Evolutionary conservation across 2,888 invertebrate genomes (phyloP).

Genomic region (Andrena haemorrhoa): DNA sequence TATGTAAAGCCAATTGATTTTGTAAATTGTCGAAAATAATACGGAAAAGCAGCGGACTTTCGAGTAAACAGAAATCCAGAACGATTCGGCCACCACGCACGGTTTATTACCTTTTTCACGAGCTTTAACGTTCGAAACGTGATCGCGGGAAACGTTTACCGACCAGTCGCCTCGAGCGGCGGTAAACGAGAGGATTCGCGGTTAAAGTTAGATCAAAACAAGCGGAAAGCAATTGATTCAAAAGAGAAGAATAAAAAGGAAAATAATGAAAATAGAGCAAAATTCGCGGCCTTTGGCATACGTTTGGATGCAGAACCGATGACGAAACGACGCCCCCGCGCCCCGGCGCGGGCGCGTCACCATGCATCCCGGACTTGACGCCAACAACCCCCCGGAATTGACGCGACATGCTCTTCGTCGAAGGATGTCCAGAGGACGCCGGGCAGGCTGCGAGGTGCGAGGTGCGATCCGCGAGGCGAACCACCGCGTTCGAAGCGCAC

Average conservation of each 20-base stretch:
- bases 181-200: conserved; percentile 51
- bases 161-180: conserved; percentile 49
- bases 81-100: conserved; percentile 62
- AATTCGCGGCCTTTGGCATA: conserved; percentile 82
- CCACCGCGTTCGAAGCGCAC: conserved; percentile 21
- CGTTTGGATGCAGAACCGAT: conserved; percentile 80
- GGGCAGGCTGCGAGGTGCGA: conserved; percentile 33
- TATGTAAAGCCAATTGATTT: conserved; percentile 85
- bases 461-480: neutral
- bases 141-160: conserved; percentile 36
- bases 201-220: conserved; percentile 24
- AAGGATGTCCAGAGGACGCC: conserved; percentile 34
- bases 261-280: conserved; percentile 44
- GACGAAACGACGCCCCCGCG: conserved; percentile 55
- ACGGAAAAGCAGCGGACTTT: conserved; percentile 39
- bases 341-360: conserved; percentile 45
- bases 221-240: conserved; percentile 37
- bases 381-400: conserved; percentile 61
- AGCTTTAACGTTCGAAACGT: conserved; percentile 24
- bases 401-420: conserved; percentile 68
- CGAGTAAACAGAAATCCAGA: conserved; percentile 32
- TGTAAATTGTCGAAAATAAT: conserved; percentile 82
- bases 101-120: conserved; percentile 47
- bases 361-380: conserved; percentile 73
- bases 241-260: conserved; percentile 42